phyloP scores from a whole-genome alignment of 2,888 invertebrate species.

The Cephalotes varians region DNA sequence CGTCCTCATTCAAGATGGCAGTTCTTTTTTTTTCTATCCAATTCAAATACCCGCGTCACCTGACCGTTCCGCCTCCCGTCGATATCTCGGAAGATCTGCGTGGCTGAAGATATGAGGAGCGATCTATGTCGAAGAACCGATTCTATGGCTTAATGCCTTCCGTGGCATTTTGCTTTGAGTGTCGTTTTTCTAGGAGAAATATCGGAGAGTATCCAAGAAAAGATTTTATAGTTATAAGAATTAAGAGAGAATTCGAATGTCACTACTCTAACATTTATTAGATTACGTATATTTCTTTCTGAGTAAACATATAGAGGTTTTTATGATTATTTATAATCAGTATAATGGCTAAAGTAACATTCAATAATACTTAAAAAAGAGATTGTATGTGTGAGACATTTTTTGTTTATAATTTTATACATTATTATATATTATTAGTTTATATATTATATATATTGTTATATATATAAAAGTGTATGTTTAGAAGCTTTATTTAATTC shows the following conservation, averaged over 20 bases:
- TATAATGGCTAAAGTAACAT: background rate
- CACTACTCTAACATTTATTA: background rate
- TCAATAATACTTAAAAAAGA: background rate
- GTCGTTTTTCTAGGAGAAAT: slow-evolving; percentile 19
- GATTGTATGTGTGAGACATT: too few relatives aligned
- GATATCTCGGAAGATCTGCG: slow-evolving; percentile 27
- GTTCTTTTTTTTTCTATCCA: slow-evolving; percentile 65
- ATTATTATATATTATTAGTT: too few relatives aligned
- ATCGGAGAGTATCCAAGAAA: background rate
- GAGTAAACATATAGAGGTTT: background rate
- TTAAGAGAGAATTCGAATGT: background rate
- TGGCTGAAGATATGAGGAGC: slow-evolving; percentile 44
- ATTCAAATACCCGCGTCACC: slow-evolving; percentile 38
- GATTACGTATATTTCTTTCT: background rate
- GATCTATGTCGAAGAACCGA: slow-evolving; percentile 63
- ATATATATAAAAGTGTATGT: background rate
- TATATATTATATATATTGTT: too few relatives aligned
- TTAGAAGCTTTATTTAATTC: background rate
- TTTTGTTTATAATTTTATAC: background rate
- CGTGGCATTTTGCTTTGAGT: background rate
- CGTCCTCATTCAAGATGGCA: slow-evolving; percentile 78
- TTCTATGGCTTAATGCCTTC: slow-evolving; percentile 52
- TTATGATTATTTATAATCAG: background rate
- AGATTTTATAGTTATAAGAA: background rate
- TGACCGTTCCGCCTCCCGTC: slow-evolving; percentile 22